Base-by-base conservation (phyloP, 2,113 vertebrate species). In the Stegastes partitus region DNA sequence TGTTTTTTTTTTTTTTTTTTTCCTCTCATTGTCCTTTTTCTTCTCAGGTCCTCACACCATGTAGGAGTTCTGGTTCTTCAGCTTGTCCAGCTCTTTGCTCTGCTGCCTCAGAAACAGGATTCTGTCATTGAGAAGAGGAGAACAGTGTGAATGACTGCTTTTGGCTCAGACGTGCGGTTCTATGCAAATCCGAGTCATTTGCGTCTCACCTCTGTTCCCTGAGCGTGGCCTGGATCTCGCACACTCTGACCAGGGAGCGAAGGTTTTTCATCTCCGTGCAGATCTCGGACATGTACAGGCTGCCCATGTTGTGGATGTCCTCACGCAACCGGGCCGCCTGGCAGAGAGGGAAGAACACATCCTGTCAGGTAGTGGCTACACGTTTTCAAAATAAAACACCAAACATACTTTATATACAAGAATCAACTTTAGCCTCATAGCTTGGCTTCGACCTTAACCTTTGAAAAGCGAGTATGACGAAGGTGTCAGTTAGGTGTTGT, bases 21-120 rank as follows among this genome's bases (percentile, higher is more conserved):
- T 16, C n/a, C 23, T 16, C 64, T 56, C 71, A 89, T 93, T 84
- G 91, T 91, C 19, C 93, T 93, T 93, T n/a, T 94, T 55, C 70
- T 92, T 64, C 93, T 92, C 85, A 92, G 92, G 89, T 92, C 88
- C 94, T 99, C 97, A 99, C 92, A 98, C 97, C 98, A 99, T 99
- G 93, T 98, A 99, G 89, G 97, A 99, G 95, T 99, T 99, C 96
- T 99, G 97, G 93, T 99, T 99, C 96, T 99, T 99, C 95, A 99
- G 96, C 92, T 99, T 99, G 95, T 99, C 98, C 87, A 99, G 96
- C 96, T 99, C 98, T 95, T 99, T 99, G 94, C 97, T 99, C 95
- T 99, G 97, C 92, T 99, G 97, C 95, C 97, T 96, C 96, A 99
- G 95, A 93, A 99, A 99, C 71, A 99, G 95, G 95, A 99, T 97